These are phyloP conservation scores for Sphyrna mokarran DNA, from an alignment of 2,113 vertebrate species.

Conservation along the genomic window DNA sequence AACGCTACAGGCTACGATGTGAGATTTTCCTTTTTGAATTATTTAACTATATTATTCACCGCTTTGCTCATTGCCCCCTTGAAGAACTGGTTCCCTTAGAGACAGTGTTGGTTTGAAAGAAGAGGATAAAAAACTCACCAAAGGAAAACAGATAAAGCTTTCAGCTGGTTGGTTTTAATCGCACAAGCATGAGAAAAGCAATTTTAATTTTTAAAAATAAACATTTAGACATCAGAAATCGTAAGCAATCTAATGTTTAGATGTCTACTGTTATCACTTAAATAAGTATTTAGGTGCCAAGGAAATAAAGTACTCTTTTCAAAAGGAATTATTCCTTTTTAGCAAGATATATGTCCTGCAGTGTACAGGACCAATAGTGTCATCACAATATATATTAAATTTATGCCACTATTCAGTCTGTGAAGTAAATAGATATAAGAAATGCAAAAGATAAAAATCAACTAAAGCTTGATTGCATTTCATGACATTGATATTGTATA, in stretches of 20 bases:
- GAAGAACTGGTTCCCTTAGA: background rate
- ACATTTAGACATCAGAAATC: background rate
- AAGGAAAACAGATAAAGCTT: background rate
- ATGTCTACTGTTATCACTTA: background rate
- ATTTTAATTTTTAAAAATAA: background rate
- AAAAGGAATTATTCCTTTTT: background rate
- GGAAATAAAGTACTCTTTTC: background rate
- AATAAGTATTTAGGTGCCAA: background rate
- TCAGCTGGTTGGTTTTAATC: background rate
- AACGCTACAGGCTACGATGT: conserved; percentile 87
- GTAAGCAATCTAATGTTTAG: background rate
- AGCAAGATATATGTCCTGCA: background rate
- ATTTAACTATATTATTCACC: rapidly evolving
- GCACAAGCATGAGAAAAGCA: background rate
- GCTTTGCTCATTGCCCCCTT: background rate
- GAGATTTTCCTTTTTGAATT: conserved; percentile 46
- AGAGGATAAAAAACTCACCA: background rate
- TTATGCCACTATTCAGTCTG: background rate
- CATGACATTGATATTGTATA: background rate
- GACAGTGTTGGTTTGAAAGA: background rate
- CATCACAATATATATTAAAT: background rate
- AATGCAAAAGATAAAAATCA: background rate
- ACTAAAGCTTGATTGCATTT: background rate
- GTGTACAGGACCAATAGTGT: background rate
- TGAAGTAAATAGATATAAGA: background rate